Evolutionary conservation across 1,140 invertebrate genomes (phyloP).

Genomic region (Xylocopa sonorina): DNA sequence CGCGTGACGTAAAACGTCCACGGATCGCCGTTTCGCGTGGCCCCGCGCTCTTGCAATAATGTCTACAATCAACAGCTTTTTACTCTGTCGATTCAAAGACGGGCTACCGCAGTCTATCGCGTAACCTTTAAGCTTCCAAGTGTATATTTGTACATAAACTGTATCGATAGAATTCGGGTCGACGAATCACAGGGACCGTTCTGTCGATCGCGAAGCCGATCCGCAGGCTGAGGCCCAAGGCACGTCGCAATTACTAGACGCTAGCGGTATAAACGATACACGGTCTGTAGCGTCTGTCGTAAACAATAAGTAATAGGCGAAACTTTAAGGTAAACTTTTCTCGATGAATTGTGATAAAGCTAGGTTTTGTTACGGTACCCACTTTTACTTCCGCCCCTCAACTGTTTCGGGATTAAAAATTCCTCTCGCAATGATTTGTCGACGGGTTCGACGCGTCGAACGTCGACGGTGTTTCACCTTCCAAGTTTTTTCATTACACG

Average conservation of each 20-base stretch:
- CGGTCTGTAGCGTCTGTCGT: conserved; percentile 17
- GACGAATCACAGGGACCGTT: conserved; percentile 33
- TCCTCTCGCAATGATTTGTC: conserved; percentile 11
- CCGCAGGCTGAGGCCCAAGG: conserved; percentile 20
- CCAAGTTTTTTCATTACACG: neutral
- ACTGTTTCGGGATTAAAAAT: conserved; percentile 13
- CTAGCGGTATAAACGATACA: conserved; percentile 30
- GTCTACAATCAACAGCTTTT: conserved; percentile 72
- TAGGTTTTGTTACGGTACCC: conserved; percentile 14
- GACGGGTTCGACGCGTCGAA: neutral
- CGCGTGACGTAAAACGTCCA: neutral
- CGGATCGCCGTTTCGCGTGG: conserved; percentile 38
- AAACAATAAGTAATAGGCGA: conserved; percentile 22
- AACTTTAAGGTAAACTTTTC: conserved; percentile 27
- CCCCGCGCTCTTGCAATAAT: conserved; percentile 70
- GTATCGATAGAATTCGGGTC: no score
- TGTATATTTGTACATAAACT: conserved; percentile 77
- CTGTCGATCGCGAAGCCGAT: conserved; percentile 25
- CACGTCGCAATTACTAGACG: conserved; percentile 33
- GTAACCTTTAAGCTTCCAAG: conserved; percentile 57
- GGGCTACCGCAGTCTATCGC: conserved; percentile 41
- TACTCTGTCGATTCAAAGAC: conserved; percentile 57
- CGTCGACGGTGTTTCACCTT: neutral
- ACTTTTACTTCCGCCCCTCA: conserved; percentile 11
- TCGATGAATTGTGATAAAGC: conserved; percentile 44